These are phyloP conservation scores for Alligator sinensis DNA, from an alignment of 2,113 vertebrate genomes.

Conservation along the genomic window DNA sequence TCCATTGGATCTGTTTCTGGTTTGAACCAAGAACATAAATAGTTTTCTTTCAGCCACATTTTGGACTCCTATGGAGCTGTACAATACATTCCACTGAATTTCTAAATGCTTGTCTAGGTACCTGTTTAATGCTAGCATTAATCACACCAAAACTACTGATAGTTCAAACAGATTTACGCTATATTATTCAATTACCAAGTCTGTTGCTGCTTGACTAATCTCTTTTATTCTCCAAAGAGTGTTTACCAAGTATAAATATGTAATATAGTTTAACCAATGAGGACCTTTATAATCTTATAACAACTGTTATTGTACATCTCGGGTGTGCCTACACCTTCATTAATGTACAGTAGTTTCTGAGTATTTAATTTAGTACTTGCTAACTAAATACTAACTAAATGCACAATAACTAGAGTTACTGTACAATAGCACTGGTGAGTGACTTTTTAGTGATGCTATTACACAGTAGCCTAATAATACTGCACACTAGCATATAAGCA, in stretches of 20 bases:
- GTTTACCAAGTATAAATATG: background rate
- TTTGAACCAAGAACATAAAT: background rate
- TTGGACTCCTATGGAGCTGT: background rate
- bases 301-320: too few relatives aligned
- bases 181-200: background rate
- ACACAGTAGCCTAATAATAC: too few relatives aligned
- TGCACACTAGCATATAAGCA: too few relatives aligned
- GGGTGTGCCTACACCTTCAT: too few relatives aligned
- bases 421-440: too few relatives aligned
- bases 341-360: too few relatives aligned
- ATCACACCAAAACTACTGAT: background rate
- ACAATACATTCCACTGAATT: background rate
- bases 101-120: background rate
- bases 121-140: background rate
- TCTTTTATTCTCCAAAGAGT: background rate
- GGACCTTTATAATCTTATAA: background rate
- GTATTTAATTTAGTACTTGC: too few relatives aligned
- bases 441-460: too few relatives aligned
- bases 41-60: background rate
- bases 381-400: too few relatives aligned
- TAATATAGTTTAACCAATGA: background rate
- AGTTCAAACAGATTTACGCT: background rate
- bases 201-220: background rate
- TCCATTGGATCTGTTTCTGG: background rate
- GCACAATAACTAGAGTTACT: too few relatives aligned